Percentiles rank a stretch among this genome's conserved stretches.
phyloP scores from a whole-genome alignment of 2,113 vertebrate genomes.

The Nycticorax nycticorax region DNA sequence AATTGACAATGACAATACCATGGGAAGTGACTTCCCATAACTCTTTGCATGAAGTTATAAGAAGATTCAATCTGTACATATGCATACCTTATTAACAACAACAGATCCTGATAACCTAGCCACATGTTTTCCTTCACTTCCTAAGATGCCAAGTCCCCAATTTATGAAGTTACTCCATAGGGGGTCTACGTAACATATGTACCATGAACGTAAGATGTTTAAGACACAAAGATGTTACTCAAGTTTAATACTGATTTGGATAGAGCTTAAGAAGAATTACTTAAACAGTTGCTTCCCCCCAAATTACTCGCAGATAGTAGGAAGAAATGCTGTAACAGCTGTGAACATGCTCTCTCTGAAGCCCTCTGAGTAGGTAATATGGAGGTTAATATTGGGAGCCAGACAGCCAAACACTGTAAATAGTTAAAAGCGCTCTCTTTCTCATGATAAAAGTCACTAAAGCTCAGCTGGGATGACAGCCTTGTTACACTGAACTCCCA shows the following conservation, averaged over 20 bases:
- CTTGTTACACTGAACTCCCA: background rate
- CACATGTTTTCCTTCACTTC: background rate
- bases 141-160: background rate
- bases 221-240: background rate
- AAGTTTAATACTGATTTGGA: background rate
- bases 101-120: background rate
- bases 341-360: background rate
- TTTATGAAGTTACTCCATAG: background rate
- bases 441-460: background rate
- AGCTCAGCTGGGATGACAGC: background rate
- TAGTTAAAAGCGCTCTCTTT: background rate
- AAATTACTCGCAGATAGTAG: background rate
- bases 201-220: background rate
- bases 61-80: background rate
- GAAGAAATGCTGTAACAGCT: background rate
- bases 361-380: background rate
- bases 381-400: background rate
- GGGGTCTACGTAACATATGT: accelerated
- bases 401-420: background rate
- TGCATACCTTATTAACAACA: background rate
- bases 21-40: background rate
- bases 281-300: background rate
- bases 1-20: background rate
- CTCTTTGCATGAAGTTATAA: background rate
- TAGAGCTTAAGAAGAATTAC: background rate